These are phyloP conservation scores for Euzophera pinguis DNA, from an alignment of 2,888 invertebrate species.

Conservation along the genomic window DNA sequence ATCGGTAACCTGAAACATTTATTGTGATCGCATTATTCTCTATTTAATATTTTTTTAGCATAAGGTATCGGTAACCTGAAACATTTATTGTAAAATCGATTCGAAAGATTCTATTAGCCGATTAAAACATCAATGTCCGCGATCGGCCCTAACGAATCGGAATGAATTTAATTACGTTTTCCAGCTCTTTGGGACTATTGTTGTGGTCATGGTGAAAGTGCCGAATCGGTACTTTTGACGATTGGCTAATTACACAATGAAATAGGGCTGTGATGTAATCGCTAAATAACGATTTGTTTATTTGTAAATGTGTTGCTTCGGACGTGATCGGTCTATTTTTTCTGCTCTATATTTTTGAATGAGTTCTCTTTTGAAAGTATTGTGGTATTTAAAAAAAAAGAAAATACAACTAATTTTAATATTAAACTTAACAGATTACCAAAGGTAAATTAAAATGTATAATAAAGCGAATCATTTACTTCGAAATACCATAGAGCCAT, in stretches of 20 bases:
- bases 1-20: too few species aligned
- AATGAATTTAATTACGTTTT: constrained; percentile 8
- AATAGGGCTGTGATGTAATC: constrained; percentile 33
- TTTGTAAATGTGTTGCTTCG: not conserved
- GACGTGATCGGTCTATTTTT: not conserved
- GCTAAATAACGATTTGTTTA: not conserved
- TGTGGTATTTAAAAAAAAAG: too few species aligned
- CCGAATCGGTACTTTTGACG: constrained; percentile 24
- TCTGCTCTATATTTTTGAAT: not conserved
- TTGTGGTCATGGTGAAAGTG: constrained; percentile 33
- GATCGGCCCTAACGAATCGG: constrained; percentile 3
- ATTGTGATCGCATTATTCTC: not conserved
- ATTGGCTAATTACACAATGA: constrained; percentile 40
- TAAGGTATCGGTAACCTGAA: too few species aligned
- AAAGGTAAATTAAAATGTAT: too few species aligned
- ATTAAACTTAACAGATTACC: too few species aligned
- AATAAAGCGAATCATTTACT: too few species aligned
- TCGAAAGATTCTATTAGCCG: constrained; percentile 6
- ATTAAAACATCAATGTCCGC: constrained; percentile 3
- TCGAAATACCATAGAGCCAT: too few species aligned
- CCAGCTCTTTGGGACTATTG: not conserved
- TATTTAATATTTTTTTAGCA: too few species aligned
- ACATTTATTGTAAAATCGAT: not conserved
- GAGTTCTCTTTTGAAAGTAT: not conserved
- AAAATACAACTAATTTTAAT: too few species aligned